These are phyloP conservation scores for Lepidocyrtinus sp. DNA, from an alignment of 2,888 invertebrate species.

Conservation along the genomic window DNA sequence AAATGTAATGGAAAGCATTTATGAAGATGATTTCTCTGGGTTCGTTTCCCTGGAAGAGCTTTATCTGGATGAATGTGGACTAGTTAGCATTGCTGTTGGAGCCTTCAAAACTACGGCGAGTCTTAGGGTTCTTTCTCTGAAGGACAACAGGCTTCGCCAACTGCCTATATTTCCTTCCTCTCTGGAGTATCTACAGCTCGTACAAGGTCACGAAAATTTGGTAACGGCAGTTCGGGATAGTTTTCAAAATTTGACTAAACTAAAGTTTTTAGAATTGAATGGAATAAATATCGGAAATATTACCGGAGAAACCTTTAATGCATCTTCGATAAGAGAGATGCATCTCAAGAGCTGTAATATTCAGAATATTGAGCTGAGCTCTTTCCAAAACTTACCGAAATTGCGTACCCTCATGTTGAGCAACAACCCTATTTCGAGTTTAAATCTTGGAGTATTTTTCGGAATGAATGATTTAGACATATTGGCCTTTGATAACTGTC, in stretches of 20 bases:
- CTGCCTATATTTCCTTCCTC: constrained; percentile 42
- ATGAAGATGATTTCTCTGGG: constrained; percentile 24
- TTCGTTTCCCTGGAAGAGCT: constrained; percentile 49
- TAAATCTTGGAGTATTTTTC: constrained; percentile 37
- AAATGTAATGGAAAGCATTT: constrained; percentile 49
- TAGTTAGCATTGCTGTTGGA: constrained; percentile 39
- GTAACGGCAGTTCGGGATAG: background rate
- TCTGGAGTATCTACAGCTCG: background rate
- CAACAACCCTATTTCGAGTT: constrained; percentile 30
- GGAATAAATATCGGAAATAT: constrained; percentile 31
- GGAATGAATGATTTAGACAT: constrained; percentile 51
- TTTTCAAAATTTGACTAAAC: constrained; percentile 38
- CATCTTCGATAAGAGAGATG: constrained; percentile 27
- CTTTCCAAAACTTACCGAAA: constrained; percentile 47
- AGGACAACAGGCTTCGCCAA: constrained; percentile 40
- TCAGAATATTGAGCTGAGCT: constrained; percentile 51
- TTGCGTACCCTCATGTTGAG: constrained; percentile 38
- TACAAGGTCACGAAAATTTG: background rate
- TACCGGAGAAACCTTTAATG: constrained; percentile 32
- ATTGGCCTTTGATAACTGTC: constrained; percentile 33
- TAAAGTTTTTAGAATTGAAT: constrained; percentile 28
- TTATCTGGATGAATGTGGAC: constrained; percentile 52
- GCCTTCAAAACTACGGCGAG: constrained; percentile 47
- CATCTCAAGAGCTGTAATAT: constrained; percentile 37
- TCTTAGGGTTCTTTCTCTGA: constrained; percentile 38